Base-by-base conservation (phyloP, 2,113 vertebrate genomes). In the Rallus limicola region DNA sequence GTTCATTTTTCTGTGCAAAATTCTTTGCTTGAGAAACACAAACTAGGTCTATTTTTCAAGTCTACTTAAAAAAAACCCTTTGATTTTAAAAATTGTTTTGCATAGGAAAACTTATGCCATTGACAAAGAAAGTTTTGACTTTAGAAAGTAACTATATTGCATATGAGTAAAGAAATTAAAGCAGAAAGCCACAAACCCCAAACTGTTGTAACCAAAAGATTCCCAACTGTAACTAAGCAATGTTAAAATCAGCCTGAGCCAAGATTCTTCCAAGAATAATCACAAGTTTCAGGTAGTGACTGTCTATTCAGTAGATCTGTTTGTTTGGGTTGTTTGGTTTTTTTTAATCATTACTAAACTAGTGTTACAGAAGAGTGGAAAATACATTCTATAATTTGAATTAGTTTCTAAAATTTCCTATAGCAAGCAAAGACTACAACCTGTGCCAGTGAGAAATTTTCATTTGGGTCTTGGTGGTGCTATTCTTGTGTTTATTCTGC, bases 31-130 rank as follows among this genome's bases (percentile, higher is more conserved):
- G 69, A 55, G 16, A 89, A 46, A 48, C 72, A 19, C 1, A 26
- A 52, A 13, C 1, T 23, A 38, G 36, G 4, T 19, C 16, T 74
- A 3, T 13, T 64, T 83, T 55, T 21, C 28, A 79, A 62, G 15
- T 23, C 7, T 68, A 26, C 10, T 42, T 42, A 6, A 20, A 81
- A 20, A 81, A 69, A 42, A 23, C 6, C 16, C 21, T 2, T 9
- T 70, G 11, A 29, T 59, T 89, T 75, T 82, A 2, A 21, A 92
- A 91, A 50, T 15, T 5, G 13, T 23, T 10, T 56, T 77, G 0
- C 11, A 31, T 14, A 44, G 6, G 9, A 29, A 64, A 38, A 8
- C 23, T 2, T 31, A 10, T 24, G 44, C 0, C 2, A 5, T 28
- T 78, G 18, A 20, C 3, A 52, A 70, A 64, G 5, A 36, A 42